Evolutionary conservation across 2,113 vertebrate species (phyloP).

Genomic region (Crotalus viridis): DNA sequence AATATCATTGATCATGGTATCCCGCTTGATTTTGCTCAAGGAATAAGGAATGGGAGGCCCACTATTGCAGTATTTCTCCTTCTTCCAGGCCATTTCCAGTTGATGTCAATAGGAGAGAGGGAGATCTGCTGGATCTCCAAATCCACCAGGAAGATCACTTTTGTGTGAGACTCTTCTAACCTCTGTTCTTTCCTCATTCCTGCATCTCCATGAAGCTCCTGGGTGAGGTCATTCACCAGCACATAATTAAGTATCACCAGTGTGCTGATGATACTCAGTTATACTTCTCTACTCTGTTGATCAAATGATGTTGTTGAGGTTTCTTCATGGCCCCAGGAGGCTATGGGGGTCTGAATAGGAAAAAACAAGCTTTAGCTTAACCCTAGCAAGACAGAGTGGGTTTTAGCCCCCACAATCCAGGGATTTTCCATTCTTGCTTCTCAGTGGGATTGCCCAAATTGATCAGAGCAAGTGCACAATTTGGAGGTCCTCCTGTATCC

Average conservation of each 20-base stretch:
- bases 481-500: neutral
- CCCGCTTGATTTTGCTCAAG: neutral
- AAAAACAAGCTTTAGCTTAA: neutral
- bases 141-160: neutral
- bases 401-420: neutral
- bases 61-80: neutral
- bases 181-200: neutral
- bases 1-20: neutral
- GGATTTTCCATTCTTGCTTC: neutral
- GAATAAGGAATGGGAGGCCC: neutral
- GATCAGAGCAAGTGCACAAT: neutral
- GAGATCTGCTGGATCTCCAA: neutral
- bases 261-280: neutral
- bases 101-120: neutral
- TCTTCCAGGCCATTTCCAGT: neutral
- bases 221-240: neutral
- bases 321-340: neutral
- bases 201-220: neutral
- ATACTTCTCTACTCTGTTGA: neutral
- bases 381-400: neutral
- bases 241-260: neutral
- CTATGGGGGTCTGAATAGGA: neutral
- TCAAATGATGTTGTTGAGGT: neutral
- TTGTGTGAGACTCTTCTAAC: neutral
- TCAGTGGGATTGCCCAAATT: neutral